Evolutionary conservation across 2,113 vertebrate species (phyloP).

Genomic region (Eupsittula cactorum): DNA sequence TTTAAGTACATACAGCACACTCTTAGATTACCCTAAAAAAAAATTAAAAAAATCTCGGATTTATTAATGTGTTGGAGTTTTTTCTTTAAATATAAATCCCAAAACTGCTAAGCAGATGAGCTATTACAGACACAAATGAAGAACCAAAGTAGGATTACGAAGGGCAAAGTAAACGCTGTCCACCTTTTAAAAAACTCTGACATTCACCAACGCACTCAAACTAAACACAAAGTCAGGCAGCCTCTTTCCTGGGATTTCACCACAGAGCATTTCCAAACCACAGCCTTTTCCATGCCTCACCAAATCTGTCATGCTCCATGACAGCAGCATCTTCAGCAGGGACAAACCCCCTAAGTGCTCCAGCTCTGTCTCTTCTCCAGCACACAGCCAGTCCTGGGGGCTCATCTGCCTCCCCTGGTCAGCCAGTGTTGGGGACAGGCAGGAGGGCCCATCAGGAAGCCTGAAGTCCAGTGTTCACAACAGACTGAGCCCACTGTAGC

Average conservation of each 20-base stretch:
- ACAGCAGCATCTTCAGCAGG: background rate
- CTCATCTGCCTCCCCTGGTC: background rate
- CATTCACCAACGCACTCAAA: background rate
- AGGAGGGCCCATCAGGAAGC: accelerated
- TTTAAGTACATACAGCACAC: background rate
- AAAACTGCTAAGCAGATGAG: background rate
- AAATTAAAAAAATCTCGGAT: background rate
- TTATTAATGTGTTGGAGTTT: accelerated
- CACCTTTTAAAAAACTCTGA: background rate
- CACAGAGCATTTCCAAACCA: background rate
- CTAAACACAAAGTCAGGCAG: background rate
- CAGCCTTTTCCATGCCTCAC: accelerated
- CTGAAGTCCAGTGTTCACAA: background rate
- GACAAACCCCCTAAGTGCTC: background rate
- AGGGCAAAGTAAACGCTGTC: background rate
- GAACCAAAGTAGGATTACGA: background rate
- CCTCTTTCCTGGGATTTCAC: background rate
- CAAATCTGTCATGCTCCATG: accelerated
- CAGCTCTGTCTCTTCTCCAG: background rate
- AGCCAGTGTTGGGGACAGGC: accelerated
- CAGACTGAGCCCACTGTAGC: background rate
- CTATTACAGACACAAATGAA: background rate
- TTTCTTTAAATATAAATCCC: background rate
- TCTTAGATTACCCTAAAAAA: background rate
- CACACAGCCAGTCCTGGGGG: background rate